Base-by-base conservation (phyloP, 2,797 vertebrate species). In the Hydrophis major region DNA sequence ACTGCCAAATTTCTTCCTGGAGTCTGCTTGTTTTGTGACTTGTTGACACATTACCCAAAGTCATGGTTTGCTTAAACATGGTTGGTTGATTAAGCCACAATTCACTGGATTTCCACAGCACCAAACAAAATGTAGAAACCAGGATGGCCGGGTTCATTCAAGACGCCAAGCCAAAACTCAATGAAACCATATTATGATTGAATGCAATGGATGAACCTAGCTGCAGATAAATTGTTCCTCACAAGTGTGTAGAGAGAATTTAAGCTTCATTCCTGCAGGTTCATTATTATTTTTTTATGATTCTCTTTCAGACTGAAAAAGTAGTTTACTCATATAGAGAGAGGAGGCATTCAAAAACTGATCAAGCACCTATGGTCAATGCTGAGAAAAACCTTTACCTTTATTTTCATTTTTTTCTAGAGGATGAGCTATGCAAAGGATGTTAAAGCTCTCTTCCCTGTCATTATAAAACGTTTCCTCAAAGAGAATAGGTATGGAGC, bases 381-480 rank as follows among this genome's bases (percentile, higher is more conserved):
- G n/a, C 13, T n/a, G 32, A 57, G 60, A 66, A 28, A 20, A 28
- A 50, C 27, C 95, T 95, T 86, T 97, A 98, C 98, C 97, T 96
- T 97, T 94, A 60, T 90, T 97, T 89, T 97, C 97, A 78, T 95
- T 96, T 96, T 98, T 97, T 94, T 98, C 98, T 96, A 98, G 47
- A 0, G 98, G 98, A 89, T 98, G 97, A 88, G 99, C 98, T 95
- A 99, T 97, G 93, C 99, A 99, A 89, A 99, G 95, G 93, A 99
- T 98, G 96, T 98, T 99, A 97, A 99, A 99, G 95, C 99, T 99
- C 97, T 99, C 98, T 97, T 99, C 99, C 96, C 97, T 98, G 78
- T 99, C 98, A 47, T 99, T 99, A 98, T 99, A 99, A 97, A 99
- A 99, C 0, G 99, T 99, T 96, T 99, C 99, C 96, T 99, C 99